Evolutionary conservation across 2,888 invertebrate genomes (phyloP), one percentile per base, ranked within the genome.

Genomic region (Pachliopta kotzebuea): DNA sequence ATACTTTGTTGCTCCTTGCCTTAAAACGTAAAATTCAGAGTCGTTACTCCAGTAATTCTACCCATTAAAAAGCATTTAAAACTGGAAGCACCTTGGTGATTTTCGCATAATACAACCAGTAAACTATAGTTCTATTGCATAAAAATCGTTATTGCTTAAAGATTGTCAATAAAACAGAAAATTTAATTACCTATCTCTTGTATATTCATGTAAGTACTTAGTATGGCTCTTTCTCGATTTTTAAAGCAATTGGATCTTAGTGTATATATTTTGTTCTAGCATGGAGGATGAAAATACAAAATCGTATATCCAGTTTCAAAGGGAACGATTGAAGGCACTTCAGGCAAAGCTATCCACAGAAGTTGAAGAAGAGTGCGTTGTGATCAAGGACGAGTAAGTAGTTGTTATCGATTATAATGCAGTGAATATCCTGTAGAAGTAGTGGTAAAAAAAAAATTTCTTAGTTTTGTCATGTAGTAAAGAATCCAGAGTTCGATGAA

Each of bases 261-360:
- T n/a, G 8, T 52, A 21, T 52, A 52, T 49, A 2, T 63, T 53
- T 73, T 68, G 57, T 78, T 76, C 14, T 77, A 88, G 86, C 31
- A 83, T 85, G 81, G 79, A 77, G 60, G 81, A 86, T 66, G 83
- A 80, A 69, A 79, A 78, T 42, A 86, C 87, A 18, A 90, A 90
- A 74, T 88, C 89, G 7, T 88, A 81, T 67, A 75, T 88, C 29
- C 87, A 90, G 71, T 75, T 85, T 67, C 88, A 90, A 76, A 78
- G 84, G 68, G 90, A 87, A 49, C 81, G 85, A 69, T 75, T 91
- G 11, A 86, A 89, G 69, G 75, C 80, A n/a, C 75, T 90, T 57
- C 83, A 81, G 72, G 88, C 84, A 8, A 89, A 91, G 73, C 75
- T 91, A 0, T 78, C 83, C 0, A 80, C 81, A 0, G 84, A 82